Evolutionary conservation across 2,797 vertebrate genomes (phyloP), one percentile per base, ranked within the genome.

Genomic region (Chrysolophus pictus): DNA sequence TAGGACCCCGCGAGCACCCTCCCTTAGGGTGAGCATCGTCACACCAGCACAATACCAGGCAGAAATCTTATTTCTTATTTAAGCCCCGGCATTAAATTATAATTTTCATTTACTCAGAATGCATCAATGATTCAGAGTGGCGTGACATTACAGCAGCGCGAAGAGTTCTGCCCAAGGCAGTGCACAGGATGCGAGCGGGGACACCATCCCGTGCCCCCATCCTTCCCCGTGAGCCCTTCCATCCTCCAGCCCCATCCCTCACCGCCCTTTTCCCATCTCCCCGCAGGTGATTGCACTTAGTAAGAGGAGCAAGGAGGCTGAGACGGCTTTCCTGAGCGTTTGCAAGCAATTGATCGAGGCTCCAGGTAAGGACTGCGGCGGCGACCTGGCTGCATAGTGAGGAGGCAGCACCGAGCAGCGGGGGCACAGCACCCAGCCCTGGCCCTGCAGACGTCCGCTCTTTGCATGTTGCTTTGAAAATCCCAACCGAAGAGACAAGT

Each of bases 291-390:
- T 99, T 97, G 98, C 99, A 95, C 98, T 99, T 97, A 98, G 98
- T 97, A 99, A 99, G 97, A 98, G 99, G 96, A 99, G 99, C 98
- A 99, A 99, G 97, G 99, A 99, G 98, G 99, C 99, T n/a, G 99
- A 99, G 97, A 98, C 98, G 47, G 99, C 99, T 39, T 99, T 99
- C 98, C 98, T 99, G 97, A 98, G 98, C 95, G 98, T 99, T 98
- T 99, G 99, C 98, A 99, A 98, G 98, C 99, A 98, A 93, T 98
- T 99, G 97, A 98, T 99, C 93, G 97, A 98, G 98, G 99, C 98
- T 97, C 99, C 99, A 98, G 99, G 99, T 99, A 98, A 98, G 98
- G 97, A 95, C 58, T 11, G 15, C 65, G 85, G 88, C 70, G 86
- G 88, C 44, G 87, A 94, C 56, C 29, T 85, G 91, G 92, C 84